Base-by-base conservation (phyloP, 2,888 invertebrate species). In the Apamea sordens region DNA sequence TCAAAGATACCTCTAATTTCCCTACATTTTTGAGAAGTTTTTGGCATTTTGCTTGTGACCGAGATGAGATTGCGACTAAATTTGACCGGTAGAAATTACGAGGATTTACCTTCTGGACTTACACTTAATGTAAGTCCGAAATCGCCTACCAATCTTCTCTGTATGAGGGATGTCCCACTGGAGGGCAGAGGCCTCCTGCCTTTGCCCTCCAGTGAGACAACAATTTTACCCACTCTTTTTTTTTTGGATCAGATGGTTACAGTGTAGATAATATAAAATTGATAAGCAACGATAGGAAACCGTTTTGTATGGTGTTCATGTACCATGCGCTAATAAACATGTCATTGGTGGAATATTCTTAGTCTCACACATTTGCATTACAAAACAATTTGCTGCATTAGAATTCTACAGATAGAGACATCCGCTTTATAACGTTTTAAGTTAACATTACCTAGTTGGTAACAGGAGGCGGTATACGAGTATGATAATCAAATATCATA, bases 381-480 rank as follows among this genome's bases (percentile, higher is more conserved):
- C 67, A 76, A 74, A 82, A 71, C 71, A 65, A 78, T 74, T 72
- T 74, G 44, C 70, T 61, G 18, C 79, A 86, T 76, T 81, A 77
- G 68, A 81, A 81, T 85, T 84, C 77, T 61, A 79, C 59, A 76
- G 59, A 76, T 79, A 82, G 70, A 86, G 44, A 82, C 76, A 82
- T 85, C 79, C 83, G 86, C 83, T 73, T 70, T 59, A 74, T 72
- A 63, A 73, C 41, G 65, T 83, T 73, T 50, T 59, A 24, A 32
- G n/a, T 59, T 74, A 41, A 70, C 28, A 65, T 69, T 64, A 63
- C 24, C 50, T 53, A 28, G 59, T 32, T 44, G 28, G 13, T 67
- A 67, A 71, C 44, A 64, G 36, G 28, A 71, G 13, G 36, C 15
- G 6, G 24, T 56, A 11, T 21, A 18, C 5, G 41, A 32, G 13